Evolutionary conservation across 2,113 vertebrate species (phyloP), one percentile per base, ranked within the genome.

Genomic region (Scomber colias): DNA sequence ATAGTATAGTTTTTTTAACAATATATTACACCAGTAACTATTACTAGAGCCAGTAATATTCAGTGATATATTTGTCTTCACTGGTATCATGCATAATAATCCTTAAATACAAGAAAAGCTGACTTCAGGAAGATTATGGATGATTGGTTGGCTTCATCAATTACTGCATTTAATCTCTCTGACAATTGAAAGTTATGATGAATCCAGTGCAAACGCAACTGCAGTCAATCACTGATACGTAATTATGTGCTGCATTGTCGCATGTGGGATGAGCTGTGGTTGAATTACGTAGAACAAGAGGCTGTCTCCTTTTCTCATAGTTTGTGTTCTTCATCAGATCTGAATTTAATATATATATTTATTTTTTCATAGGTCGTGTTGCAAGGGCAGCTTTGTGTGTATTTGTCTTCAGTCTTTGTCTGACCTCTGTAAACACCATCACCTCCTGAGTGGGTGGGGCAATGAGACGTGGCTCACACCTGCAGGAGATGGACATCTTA

Each of bases 381-480:
- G 11, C 0, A 12, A 55, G 7, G 13, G 40, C 54, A 19, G n/a
- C 12, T 62, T 63, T 48, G 12, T 63, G 11, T 72, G 55, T 81
- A 10, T 83, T 60, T 84, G 31, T 82, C 19, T 81, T 84, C 51
- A 55, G 73, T 83, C 68, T 82, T 81, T 84, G 78, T 85, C 71
- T 78, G 40, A 86, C 75, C 60, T 51, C 63, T 79, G 53, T 71
- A 76, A 82, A 17, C 71, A 75, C 57, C 56, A 59, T 66, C 31
- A 45, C 48, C 13, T 51, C 40, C 14, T 60, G 71, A 82, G 76
- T 80, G 62, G 61, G 85, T 0, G 55, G 60, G 45, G 51, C 5
- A 53, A 24, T 12, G 21, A 59, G 48, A 64, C 46, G 21, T 31
- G 24, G 62, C 35, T 64, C 31, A 30, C 50, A 57, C 76, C 55